A percentile compares a stretch with the other conserved stretches of the same genome.
phyloP scores from a whole-genome alignment of 2,797 vertebrate species.

The Diplodus sargus region DNA sequence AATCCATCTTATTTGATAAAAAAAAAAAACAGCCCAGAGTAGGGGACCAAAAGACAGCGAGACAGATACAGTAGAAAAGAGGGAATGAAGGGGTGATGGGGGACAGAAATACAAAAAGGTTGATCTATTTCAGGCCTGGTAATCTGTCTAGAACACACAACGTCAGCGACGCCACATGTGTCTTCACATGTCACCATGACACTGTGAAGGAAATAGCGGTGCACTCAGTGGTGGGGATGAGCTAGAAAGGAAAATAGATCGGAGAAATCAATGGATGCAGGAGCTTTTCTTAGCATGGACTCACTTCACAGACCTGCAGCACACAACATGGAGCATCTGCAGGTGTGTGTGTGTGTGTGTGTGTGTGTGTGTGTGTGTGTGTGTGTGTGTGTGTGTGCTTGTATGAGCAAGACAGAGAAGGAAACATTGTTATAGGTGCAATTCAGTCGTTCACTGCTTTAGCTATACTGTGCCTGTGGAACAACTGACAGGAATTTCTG shows the following conservation, averaged over 20 bases:
- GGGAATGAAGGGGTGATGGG: slow-evolving; percentile 36
- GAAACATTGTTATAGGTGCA: neutral
- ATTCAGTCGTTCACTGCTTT: slow-evolving; percentile 7
- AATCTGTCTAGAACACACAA: slow-evolving; percentile 77
- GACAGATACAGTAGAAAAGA: slow-evolving; percentile 42
- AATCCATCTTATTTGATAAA: slow-evolving; percentile 58
- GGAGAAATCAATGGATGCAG: slow-evolving; percentile 74
- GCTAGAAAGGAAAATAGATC: slow-evolving; percentile 78
- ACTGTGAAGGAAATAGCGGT: slow-evolving; percentile 66
- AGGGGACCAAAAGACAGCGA: slow-evolving; percentile 26
- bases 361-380: slow-evolving; percentile 9
- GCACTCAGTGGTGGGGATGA: slow-evolving; percentile 72
- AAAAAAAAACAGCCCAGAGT: slow-evolving; percentile 35
- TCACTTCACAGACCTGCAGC: slow-evolving; percentile 71
- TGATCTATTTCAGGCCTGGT: slow-evolving; percentile 79
- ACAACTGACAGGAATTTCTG: slow-evolving; percentile 19
- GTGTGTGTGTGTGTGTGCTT: slow-evolving; percentile 4
- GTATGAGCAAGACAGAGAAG: neutral
- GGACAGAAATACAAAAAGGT: slow-evolving; percentile 68
- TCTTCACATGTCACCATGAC: slow-evolving; percentile 81
- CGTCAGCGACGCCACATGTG: slow-evolving; percentile 75
- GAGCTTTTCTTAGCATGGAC: slow-evolving; percentile 75
- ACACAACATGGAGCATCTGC: slow-evolving; percentile 40
- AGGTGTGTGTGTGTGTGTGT: slow-evolving; percentile 33
- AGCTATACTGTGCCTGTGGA: slow-evolving; percentile 10